These are phyloP conservation scores for Vulpes vulpes DNA, from an alignment of 2,113 vertebrate genomes.

Conservation along the genomic window DNA sequence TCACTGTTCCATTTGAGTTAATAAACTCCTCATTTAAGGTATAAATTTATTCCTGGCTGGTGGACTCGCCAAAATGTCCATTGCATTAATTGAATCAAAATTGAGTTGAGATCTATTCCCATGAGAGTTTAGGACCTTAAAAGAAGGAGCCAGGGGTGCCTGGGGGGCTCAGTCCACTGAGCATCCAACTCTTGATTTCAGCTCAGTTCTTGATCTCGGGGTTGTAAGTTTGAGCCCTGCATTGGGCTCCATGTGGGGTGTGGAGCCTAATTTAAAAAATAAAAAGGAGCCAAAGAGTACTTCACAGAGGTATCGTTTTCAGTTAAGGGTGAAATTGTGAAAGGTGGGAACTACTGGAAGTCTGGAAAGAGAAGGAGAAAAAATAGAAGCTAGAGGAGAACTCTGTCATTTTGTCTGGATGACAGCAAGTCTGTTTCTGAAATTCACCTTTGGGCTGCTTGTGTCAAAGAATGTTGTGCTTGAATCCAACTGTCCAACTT, in stretches of 20 bases:
- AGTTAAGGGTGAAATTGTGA: not conserved
- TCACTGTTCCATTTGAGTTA: not conserved
- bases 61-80: not conserved
- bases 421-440: not conserved
- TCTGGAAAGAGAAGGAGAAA: not conserved
- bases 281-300: not conserved
- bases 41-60: not conserved
- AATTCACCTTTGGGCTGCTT: not conserved
- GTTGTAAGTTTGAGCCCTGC: not conserved
- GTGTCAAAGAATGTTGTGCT: not conserved
- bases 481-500: not conserved
- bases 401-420: not conserved
- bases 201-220: not conserved
- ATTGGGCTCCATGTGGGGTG: not conserved
- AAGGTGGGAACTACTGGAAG: not conserved
- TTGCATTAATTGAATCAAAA: not conserved
- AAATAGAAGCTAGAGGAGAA: not conserved
- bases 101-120: not conserved
- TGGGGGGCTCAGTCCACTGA: not conserved
- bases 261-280: not conserved
- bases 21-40: constrained; percentile 2
- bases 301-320: not conserved
- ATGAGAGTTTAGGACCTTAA: not conserved
- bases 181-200: not conserved
- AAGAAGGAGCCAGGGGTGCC: not conserved